Evolutionary conservation across 2,797 vertebrate species (phyloP), one percentile per base, ranked within the genome.

Genomic region (Botia almorhae): DNA sequence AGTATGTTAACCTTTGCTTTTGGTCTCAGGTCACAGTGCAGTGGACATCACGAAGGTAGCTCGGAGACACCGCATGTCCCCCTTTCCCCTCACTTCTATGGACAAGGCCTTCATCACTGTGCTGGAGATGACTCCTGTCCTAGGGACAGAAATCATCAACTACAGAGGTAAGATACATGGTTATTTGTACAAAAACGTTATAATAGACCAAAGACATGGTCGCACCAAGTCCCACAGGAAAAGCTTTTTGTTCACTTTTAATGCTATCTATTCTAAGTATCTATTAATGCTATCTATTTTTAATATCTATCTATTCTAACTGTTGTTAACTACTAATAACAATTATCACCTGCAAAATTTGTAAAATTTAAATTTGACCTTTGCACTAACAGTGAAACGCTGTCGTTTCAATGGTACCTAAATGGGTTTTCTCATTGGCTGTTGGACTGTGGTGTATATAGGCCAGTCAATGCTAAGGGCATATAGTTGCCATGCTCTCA

Each of bases 41-140:
- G 98, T 99, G 72, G 98, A 99, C 92, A 98, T 99, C 90, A 98
- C 96, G 81, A 99, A 98, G 92, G 97, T 99, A 92, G 97, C 97
- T 46, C 95, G 96, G 88, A 96, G 97, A 87, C 97, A 98, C 84
- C 97, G 98, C 85, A 98, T 98, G 97, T 99, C 98, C 85, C 97
- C 98, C 3, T 99, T 99, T 90, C 98, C 98, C 76, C 87, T 99
- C 91, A 99, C 98, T 19, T 99, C 98, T 82, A 99, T 99, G 98
- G 98, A 99, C 94, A 99, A 99, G 93, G 98, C 98, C 91, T 99
- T 99, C 92, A 99, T 99, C 92, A 99, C 98, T 85, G 98, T 99
- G 83, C 92, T 99, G 84, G 98, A 99, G 92, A 99, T 99, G 97
- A 98, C 98, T 23, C 96, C 97, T 85, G 97, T 99, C 89, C 96